phyloP scores from a whole-genome alignment of 2,113 vertebrate genomes.

The Tetrao urogallus region DNA sequence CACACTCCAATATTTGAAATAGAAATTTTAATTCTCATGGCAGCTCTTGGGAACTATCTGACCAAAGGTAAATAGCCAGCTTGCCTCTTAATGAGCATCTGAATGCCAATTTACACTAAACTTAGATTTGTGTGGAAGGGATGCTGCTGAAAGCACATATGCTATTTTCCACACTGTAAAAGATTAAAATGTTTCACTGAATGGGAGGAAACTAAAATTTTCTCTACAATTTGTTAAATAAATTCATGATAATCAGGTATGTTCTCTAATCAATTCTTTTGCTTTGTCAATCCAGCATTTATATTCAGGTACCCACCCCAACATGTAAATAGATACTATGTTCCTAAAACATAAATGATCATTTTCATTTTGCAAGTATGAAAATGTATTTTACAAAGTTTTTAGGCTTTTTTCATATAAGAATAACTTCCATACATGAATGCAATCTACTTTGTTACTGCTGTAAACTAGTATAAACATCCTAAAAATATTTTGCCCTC shows the following conservation, averaged over 20 bases:
- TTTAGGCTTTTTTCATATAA: not conserved
- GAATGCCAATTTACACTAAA: not conserved
- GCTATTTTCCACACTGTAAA: not conserved
- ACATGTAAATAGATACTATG: not conserved
- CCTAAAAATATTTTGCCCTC: not conserved
- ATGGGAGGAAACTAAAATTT: not conserved
- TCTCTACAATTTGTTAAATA: not conserved
- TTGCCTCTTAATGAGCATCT: not conserved
- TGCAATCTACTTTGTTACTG: not conserved
- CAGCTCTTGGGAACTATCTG: not conserved
- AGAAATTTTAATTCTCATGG: not conserved
- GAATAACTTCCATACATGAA: not conserved
- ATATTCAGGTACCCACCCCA: not conserved
- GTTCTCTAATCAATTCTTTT: not conserved
- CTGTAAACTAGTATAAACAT: not conserved
- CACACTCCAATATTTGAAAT: not conserved
- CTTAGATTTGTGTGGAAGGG: not conserved
- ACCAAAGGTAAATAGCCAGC: slow-evolving; percentile 11
- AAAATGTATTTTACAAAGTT: not conserved
- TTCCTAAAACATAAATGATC: not conserved
- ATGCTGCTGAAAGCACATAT: not conserved
- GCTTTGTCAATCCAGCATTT: not conserved
- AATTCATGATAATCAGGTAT: not conserved
- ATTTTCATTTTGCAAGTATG: not conserved
- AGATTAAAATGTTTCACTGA: not conserved